Percentiles rank a stretch among this genome's conserved stretches.
These are phyloP conservation scores for Tokudaia muenninki DNA, from an alignment of 2,797 vertebrate species.

Conservation along the genomic window DNA sequence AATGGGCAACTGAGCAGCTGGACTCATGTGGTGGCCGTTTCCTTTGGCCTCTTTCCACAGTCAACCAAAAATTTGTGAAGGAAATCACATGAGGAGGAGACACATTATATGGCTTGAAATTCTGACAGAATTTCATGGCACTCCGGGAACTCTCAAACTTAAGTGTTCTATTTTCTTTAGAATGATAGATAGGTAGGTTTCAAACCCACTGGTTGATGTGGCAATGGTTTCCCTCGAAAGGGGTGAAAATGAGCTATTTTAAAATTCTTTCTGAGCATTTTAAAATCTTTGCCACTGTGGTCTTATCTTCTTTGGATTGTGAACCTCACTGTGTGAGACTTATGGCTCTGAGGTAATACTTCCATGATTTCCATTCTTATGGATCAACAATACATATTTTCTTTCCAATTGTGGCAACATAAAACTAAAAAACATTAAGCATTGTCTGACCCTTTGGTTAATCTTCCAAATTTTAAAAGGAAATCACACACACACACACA, in stretches of 20 bases:
- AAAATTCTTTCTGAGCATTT: conserved; percentile 9
- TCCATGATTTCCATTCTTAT: conserved; percentile 21
- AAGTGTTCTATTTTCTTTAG: conserved; percentile 8
- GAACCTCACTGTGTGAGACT: not conserved
- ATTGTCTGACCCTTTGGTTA: conserved; percentile 25
- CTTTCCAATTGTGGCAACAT: not conserved
- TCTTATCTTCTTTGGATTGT: not conserved
- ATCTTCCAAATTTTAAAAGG: conserved; percentile 47
- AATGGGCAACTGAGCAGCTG: not conserved
- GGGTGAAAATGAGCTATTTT: not conserved
- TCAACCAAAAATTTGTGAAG: conserved; percentile 66
- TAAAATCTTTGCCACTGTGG: not conserved
- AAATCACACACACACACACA: not conserved
- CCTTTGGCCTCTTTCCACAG: conserved; percentile 52
- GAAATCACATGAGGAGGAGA: conserved; percentile 55
- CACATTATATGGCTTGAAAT: conserved; percentile 24
- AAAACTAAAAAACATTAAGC: conserved; percentile 34
- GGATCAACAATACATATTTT: not conserved
- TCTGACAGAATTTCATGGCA: conserved; percentile 3
- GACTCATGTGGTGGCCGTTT: conserved; percentile 62
- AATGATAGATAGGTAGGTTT: conserved; percentile 1
- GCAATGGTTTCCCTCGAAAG: not conserved
- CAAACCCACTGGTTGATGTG: not conserved
- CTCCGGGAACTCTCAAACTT: not conserved
- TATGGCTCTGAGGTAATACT: not conserved